These are phyloP conservation scores for Zeugodacus cucurbitae DNA, from an alignment of 1,140 invertebrate genomes.

Conservation along the genomic window DNA sequence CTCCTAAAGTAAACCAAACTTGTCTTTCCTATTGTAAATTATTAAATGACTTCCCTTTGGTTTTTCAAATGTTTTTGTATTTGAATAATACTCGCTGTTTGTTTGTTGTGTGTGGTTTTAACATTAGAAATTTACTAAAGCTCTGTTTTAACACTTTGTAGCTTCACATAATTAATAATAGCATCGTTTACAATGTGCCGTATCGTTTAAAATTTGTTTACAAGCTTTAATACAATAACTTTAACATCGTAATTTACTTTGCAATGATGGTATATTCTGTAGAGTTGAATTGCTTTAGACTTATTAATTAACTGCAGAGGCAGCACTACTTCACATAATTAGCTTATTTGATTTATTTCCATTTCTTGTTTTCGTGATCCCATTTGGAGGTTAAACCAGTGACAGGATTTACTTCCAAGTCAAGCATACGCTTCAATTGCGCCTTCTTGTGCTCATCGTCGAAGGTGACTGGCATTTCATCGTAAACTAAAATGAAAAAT, in stretches of 20 bases:
- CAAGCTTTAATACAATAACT: background rate
- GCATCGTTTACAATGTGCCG: background rate
- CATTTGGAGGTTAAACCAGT: slow-evolving; percentile 78
- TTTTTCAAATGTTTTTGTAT: background rate
- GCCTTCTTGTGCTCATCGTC: slow-evolving; percentile 80
- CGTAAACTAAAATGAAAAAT: slow-evolving; percentile 74
- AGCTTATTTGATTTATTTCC: slow-evolving; percentile 67
- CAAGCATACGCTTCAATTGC: slow-evolving; percentile 83
- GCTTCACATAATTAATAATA: background rate
- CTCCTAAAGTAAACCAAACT: no score
- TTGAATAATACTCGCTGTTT: background rate
- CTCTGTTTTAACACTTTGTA: background rate
- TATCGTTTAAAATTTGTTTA: background rate
- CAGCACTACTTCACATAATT: background rate
- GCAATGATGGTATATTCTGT: background rate
- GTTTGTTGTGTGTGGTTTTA: background rate
- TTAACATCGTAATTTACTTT: background rate
- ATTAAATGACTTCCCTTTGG: no score
- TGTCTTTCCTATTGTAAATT: no score
- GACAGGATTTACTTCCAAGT: slow-evolving; percentile 81
- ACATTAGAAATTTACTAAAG: background rate
- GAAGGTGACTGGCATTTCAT: slow-evolving; percentile 78
- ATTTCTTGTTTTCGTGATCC: slow-evolving; percentile 78
- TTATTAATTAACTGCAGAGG: background rate
- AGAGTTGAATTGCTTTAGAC: slow-evolving; percentile 20